Evolutionary conservation across 2,797 vertebrate species (phyloP).

Genomic region (Myiotriccus ornatus): DNA sequence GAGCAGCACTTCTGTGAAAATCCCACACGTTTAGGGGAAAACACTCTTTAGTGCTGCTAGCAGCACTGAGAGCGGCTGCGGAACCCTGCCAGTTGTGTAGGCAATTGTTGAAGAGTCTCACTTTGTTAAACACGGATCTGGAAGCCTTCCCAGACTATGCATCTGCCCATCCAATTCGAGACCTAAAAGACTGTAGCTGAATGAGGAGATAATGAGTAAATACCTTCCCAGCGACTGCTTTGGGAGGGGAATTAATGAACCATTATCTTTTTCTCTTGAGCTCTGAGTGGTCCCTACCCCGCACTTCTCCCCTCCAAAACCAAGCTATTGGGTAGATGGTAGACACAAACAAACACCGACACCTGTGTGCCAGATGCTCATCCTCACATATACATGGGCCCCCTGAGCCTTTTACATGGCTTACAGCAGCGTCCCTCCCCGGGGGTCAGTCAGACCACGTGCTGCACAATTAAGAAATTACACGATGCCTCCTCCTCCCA

Average conservation of each 20-base stretch:
- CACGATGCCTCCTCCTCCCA: background rate
- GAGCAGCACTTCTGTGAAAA: background rate
- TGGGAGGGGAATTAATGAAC: constrained; percentile 45
- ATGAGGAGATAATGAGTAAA: constrained; percentile 59
- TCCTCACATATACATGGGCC: rapidly evolving
- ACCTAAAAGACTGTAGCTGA: constrained; percentile 57
- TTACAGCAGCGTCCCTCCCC: rapidly evolving
- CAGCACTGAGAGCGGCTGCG: background rate
- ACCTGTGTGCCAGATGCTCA: background rate
- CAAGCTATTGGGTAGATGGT: background rate
- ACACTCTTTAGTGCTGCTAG: background rate
- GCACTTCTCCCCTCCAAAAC: background rate
- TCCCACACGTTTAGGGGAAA: background rate
- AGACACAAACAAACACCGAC: background rate
- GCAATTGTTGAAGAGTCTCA: constrained; percentile 30
- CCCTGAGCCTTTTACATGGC: background rate
- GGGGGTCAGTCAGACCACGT: background rate
- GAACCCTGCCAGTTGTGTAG: constrained; percentile 24
- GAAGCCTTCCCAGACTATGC: constrained; percentile 53
- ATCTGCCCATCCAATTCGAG: constrained; percentile 58
- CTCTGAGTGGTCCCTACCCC: background rate
- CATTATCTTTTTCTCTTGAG: constrained; percentile 22
- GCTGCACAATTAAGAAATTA: background rate
- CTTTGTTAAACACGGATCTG: constrained; percentile 43
- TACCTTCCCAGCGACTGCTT: constrained; percentile 4